phyloP scores from a whole-genome alignment of 1,140 invertebrate genomes.

The Drosophila kohkoa region DNA sequence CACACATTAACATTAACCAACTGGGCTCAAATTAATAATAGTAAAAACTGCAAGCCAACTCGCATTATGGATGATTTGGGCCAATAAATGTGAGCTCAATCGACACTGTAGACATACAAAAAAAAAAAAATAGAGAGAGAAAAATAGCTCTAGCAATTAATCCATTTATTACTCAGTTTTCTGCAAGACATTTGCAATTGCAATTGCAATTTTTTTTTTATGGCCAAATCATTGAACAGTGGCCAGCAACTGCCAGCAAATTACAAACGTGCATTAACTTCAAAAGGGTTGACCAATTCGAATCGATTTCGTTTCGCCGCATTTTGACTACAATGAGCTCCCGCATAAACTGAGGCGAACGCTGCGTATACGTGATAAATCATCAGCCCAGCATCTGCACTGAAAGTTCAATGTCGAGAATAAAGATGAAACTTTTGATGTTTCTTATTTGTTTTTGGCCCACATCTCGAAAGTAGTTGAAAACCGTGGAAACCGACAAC shows the following conservation, averaged over 20 bases:
- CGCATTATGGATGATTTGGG: constrained; percentile 69
- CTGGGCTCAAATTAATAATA: constrained; percentile 58
- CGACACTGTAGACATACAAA: constrained; percentile 19
- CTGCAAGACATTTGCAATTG: constrained; percentile 40
- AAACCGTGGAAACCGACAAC: background rate
- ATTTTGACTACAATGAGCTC: background rate
- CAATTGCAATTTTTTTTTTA: constrained; percentile 26
- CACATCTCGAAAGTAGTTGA: constrained; percentile 9
- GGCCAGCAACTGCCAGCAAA: constrained; percentile 8
- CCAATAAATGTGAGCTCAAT: constrained; percentile 56
- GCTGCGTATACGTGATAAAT: constrained; percentile 38
- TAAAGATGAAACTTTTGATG: constrained; percentile 26
- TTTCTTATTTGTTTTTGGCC: constrained; percentile 17
- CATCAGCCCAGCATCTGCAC: constrained; percentile 19
- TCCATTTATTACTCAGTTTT: constrained; percentile 54
- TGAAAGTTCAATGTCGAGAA: constrained; percentile 48
- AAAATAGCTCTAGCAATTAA: constrained; percentile 59
- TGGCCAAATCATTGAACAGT: constrained; percentile 7
- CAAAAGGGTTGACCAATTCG: constrained; percentile 34
- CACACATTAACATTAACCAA: constrained; percentile 45
- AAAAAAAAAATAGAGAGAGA: constrained; percentile 11
- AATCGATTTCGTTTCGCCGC: constrained; percentile 17
- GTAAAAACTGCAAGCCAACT: constrained; percentile 54
- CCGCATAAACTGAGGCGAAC: constrained; percentile 20
- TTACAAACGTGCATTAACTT: background rate